Evolutionary conservation across 2,888 invertebrate species (phyloP), one percentile per base, ranked within the genome.

Genomic region (Ellobium chinense): DNA sequence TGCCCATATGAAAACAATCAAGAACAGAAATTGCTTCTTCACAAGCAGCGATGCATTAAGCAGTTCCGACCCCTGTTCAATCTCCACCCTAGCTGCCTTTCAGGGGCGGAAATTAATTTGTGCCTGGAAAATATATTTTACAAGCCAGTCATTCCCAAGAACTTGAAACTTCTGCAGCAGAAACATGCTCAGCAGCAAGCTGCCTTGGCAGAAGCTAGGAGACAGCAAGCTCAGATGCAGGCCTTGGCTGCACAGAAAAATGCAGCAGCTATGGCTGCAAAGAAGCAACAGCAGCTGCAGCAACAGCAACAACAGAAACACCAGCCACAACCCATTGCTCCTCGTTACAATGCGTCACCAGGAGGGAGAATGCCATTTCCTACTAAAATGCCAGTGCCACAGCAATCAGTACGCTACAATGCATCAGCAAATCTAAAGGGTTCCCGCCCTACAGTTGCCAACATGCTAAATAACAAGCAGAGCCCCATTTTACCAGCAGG

Each of bases 1-100:
- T 98, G 98, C 94, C 96, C 97, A 0, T 98, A 97, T 91, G 98
- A 98, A 92, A 97, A 97, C 88, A 97, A 97, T 90, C 97, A 97
- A 77, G 98, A 97, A 93, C 97, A 97, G 37, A 97, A 97, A 93
- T 94, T 98, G 87, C 96, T 96, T 0, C 95, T 97, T 58, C 98
- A 98, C 94, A 95, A 96, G 85, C 95, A 96, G 82, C 96, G 97
- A 1, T 98, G 98, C 93, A 95, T 95, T 62, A 97, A 97, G 93
- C 97, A 97, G 91, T 98, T 97, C 93, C 96, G 97, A 92, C 96
- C 97, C 0, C 97, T 97, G 85, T 94, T 95, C 66, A 98, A 98
- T 93, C 94, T 94, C 87, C 95, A 96, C 86, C 97, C 98, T 5
- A 86, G 87, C 80, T 88, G 83, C 68, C 65, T 84, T 21, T 75